Evolutionary conservation across 2,113 vertebrate genomes (phyloP), one percentile per base, ranked within the genome.

Genomic region (Peromyscus leucopus): DNA sequence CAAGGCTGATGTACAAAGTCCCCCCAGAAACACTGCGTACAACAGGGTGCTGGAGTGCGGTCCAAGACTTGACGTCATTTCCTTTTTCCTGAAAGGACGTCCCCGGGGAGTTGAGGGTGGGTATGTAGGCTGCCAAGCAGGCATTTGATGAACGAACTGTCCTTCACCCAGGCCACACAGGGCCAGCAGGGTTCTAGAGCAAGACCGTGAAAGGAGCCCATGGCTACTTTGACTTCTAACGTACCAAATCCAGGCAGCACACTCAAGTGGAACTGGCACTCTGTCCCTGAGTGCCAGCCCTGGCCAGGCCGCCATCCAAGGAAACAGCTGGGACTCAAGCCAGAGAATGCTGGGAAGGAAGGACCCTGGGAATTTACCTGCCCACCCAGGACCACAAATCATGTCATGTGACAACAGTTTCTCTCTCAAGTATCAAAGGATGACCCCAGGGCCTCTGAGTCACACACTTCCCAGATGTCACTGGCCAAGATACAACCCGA

Each of bases 291-390:
- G n/a, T 22, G 15, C 26, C 46, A 4, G 16, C 11, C 8, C 55
- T 10, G 63, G 13, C 15, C 31, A 1, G 0, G 2, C 0, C 1
- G 31, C 5, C 21, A 0, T 6, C 19, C 22, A 3, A 21, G 57
- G 33, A 42, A 39, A 6, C 3, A 22, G 1, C n/a, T 1, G 16
- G 61, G 57, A 83, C 89, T 36, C 2, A 4, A 46, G 36, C 46
- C 28, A 17, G 31, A 63, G 42, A 59, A 13, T 0, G 1, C 42
- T 16, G 10, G 90, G 31, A 51, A 36, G 69, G 31, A n/a, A 21
- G 33, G 72, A 13, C 26, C 4, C 1, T 12, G 55, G 39, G n/a
- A 55, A 48, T 7, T 28, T 39, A 21, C 6, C 17, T 4, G 1
- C 67, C 57, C 55, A 42, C 15, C 55, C 57, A 28, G 22, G 21